A percentile compares a stretch with the other conserved stretches of the same genome.
Conservation (phyloP, 2,797 vertebrate species). For the Rhinella marina region DNA sequence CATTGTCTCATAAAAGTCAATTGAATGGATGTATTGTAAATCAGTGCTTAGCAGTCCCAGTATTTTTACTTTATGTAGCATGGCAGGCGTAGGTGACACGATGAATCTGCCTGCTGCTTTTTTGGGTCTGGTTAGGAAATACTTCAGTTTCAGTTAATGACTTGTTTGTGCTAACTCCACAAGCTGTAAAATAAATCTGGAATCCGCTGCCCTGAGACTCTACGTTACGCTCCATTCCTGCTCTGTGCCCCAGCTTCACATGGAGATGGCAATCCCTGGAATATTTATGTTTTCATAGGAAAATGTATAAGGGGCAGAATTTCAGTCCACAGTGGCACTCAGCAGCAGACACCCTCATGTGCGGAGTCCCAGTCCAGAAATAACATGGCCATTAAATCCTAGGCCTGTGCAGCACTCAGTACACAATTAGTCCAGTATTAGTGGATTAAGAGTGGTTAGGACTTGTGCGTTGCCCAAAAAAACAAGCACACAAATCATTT, state of each 20-base stretch:
- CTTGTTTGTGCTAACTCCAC: constrained; percentile 23
- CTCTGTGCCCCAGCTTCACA: background rate
- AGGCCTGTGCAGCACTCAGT: constrained; percentile 27
- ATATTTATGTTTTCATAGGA: constrained; percentile 28
- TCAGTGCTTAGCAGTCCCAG: background rate
- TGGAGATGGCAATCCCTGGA: constrained; percentile 27
- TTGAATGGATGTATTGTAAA: background rate
- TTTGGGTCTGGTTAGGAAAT: background rate
- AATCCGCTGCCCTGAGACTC: background rate
- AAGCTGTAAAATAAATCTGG: constrained; percentile 26
- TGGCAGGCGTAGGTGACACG: background rate
- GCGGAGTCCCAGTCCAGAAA: background rate
- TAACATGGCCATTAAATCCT: constrained; percentile 21
- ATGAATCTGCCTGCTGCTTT: background rate
- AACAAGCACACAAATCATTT: constrained; percentile 40
- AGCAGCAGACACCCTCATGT: constrained; percentile 29
- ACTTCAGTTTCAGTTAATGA: constrained; percentile 3
- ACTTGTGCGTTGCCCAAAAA: constrained; percentile 14
- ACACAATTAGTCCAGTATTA: constrained; percentile 28
- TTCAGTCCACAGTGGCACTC: constrained; percentile 5
- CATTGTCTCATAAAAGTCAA: background rate
- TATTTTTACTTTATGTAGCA: background rate
- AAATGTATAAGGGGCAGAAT: constrained; percentile 19
- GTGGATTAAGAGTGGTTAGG: constrained; percentile 31
- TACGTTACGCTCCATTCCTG: background rate